Conservation (phyloP, 2,888 invertebrate genomes). For the Onchidella celtica region DNA sequence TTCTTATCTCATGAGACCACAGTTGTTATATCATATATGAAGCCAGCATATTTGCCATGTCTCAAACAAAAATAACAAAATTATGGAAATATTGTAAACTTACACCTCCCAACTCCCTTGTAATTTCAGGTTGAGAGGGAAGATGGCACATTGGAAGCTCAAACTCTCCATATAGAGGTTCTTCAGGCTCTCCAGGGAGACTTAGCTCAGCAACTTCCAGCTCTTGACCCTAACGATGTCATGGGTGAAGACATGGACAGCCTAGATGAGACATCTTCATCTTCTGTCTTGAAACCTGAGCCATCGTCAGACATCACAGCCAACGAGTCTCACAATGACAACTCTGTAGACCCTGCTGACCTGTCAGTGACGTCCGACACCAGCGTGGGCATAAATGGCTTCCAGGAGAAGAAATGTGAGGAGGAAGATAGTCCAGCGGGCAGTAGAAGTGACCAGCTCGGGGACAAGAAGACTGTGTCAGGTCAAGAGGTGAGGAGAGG, state of each 20-base stretch:
- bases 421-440: background rate
- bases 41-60: too few relatives aligned
- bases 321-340: slow-evolving; percentile 18
- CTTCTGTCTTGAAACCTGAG: slow-evolving; percentile 23
- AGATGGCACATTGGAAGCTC: slow-evolving; percentile 49
- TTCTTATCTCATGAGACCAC: too few relatives aligned
- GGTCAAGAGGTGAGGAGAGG: slow-evolving; percentile 3
- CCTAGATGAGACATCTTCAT: slow-evolving; percentile 28
- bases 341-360: background rate
- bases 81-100: too few relatives aligned
- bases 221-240: slow-evolving; percentile 2
- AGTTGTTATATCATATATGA: too few relatives aligned
- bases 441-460: background rate
- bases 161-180: slow-evolving; percentile 52
- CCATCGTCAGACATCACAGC: background rate
- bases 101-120: too few relatives aligned
- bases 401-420: background rate
- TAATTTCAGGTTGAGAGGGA: slow-evolving; percentile 47
- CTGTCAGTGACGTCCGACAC: background rate
- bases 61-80: too few relatives aligned
- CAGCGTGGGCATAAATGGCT: background rate
- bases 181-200: slow-evolving; percentile 49
- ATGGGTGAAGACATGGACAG: slow-evolving; percentile 5
- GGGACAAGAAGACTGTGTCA: background rate
- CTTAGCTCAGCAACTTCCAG: slow-evolving; percentile 29